Conservation (phyloP, 2,888 invertebrate species). For the Pterostichus madidus region DNA sequence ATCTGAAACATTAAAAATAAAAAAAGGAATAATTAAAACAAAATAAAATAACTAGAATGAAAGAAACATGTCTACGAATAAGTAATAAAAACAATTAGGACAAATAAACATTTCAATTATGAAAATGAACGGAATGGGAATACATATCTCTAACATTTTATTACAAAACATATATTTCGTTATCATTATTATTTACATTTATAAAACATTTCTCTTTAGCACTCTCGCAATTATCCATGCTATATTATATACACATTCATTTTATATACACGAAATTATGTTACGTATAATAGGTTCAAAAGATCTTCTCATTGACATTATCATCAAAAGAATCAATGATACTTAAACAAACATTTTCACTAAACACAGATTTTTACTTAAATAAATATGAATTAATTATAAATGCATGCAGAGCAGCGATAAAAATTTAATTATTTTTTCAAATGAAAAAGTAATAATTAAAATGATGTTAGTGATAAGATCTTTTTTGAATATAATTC, state of each 20-base stretch:
- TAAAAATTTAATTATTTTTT: constrained; percentile 18
- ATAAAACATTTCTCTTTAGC: constrained; percentile 58
- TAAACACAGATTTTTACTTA: constrained; percentile 38
- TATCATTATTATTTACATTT: constrained; percentile 56
- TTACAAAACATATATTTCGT: constrained; percentile 59
- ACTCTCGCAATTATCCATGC: constrained; percentile 43
- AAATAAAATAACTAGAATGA: too few relatives aligned
- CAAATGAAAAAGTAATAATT: constrained; percentile 24
- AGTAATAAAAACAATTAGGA: too few relatives aligned
- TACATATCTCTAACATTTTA: constrained; percentile 4
- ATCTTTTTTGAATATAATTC: constrained; percentile 40
- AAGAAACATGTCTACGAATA: too few relatives aligned
- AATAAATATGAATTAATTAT: constrained; percentile 31
- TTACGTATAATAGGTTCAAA: constrained; percentile 56
- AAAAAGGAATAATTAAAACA: too few relatives aligned
- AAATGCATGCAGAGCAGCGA: constrained; percentile 10
- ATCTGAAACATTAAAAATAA: too few relatives aligned
- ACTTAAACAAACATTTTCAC: constrained; percentile 22
- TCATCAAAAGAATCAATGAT: not conserved
- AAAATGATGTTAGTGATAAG: constrained; percentile 38
- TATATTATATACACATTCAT: constrained; percentile 54
- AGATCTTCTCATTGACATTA: constrained; percentile 46
- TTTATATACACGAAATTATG: constrained; percentile 49
- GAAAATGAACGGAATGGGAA: constrained; percentile 4
- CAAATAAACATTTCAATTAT: too few relatives aligned